Conservation (phyloP, 2,113 vertebrate genomes). For the Melanotaenia duboulayi region DNA sequence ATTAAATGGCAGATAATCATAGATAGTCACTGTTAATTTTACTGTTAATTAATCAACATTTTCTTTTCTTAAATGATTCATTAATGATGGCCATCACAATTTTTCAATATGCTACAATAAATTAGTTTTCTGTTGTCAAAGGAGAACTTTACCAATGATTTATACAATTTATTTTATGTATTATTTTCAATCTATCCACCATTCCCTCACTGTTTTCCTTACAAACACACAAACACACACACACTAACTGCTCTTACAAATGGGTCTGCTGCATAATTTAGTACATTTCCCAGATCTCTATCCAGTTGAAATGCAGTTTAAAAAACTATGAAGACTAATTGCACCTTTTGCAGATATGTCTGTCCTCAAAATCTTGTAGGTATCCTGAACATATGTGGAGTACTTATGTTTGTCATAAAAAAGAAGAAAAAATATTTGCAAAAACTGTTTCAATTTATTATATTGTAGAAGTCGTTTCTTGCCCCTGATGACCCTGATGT, state of each 20-base stretch:
- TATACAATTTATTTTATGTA: too few relatives aligned
- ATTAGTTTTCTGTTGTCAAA: too few relatives aligned
- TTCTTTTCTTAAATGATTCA: not conserved
- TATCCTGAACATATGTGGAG: conserved; percentile 23
- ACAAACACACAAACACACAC: conserved; percentile 21
- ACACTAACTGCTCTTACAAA: conserved; percentile 65
- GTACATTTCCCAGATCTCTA: conserved; percentile 76
- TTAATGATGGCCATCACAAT: not conserved
- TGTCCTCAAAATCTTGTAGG: conserved; percentile 32
- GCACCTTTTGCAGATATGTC: conserved; percentile 57
- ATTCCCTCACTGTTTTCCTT: not conserved
- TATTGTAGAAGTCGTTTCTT: not conserved
- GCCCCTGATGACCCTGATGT: not conserved
- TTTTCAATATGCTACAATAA: too few relatives aligned
- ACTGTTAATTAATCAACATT: not conserved
- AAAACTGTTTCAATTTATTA: not conserved
- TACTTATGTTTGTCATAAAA: not conserved
- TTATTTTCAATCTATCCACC: not conserved
- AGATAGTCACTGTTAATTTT: not conserved
- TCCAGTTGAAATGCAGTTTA: conserved; percentile 77
- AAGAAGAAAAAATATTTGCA: not conserved
- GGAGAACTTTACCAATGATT: too few relatives aligned
- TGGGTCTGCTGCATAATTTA: conserved; percentile 81
- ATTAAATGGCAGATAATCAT: too few relatives aligned
- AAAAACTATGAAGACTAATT: conserved; percentile 77